Conservation (phyloP, 2,888 invertebrate genomes). For the Pachycephus smyrnensis region DNA sequence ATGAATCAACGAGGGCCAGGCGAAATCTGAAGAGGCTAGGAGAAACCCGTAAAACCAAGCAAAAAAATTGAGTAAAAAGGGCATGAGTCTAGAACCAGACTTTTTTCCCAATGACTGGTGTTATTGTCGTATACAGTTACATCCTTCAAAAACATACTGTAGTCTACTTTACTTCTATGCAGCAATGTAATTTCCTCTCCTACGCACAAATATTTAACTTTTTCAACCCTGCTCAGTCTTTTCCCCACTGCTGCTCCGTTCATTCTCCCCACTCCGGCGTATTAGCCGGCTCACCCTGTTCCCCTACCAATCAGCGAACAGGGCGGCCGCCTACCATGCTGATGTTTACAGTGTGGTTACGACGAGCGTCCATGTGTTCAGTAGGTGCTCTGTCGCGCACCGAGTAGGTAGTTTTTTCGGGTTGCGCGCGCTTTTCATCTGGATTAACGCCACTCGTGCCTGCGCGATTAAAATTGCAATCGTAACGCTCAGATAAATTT, state of each 20-base stretch:
- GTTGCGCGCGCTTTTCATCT: slow-evolving; percentile 31
- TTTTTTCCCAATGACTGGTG: not conserved
- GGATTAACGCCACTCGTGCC: slow-evolving; percentile 23
- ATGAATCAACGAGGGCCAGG: not conserved
- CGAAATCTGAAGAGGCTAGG: not conserved
- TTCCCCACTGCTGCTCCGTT: not conserved
- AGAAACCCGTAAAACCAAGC: not conserved
- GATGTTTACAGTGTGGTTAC: slow-evolving; percentile 59
- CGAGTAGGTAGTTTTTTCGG: slow-evolving; percentile 34
- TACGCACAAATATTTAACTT: not conserved
- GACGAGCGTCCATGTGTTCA: slow-evolving; percentile 60
- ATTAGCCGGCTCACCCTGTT: not conserved
- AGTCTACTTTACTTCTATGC: not conserved
- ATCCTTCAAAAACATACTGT: not conserved
- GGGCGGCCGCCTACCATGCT: not conserved
- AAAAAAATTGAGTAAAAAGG: not conserved
- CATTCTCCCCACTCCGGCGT: not conserved
- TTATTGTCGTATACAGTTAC: not conserved
- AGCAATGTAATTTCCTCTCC: not conserved
- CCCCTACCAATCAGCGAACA: not conserved
- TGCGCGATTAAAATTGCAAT: slow-evolving; percentile 10
- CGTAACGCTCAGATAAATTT: not conserved
- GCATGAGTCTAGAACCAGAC: not conserved
- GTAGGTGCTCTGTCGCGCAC: slow-evolving; percentile 54
- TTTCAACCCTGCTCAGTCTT: not conserved